These are phyloP conservation scores for Chloroclysta siterata DNA, from an alignment of 2,888 invertebrate species.

Conservation along the genomic window DNA sequence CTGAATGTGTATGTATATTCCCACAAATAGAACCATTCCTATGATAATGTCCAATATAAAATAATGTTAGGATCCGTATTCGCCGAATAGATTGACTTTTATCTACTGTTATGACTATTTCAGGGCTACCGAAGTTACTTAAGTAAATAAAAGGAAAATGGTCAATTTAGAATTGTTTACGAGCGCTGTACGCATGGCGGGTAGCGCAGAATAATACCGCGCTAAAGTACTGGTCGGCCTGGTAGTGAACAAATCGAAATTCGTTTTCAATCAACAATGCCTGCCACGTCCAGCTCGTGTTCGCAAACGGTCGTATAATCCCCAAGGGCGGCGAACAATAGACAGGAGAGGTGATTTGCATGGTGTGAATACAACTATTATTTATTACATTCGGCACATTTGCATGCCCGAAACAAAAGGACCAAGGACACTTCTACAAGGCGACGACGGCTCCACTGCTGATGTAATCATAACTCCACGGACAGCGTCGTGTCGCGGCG, in stretches of 20 bases:
- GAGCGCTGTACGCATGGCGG: slow-evolving; percentile 50
- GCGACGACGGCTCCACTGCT: slow-evolving; percentile 60
- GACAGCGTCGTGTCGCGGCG: slow-evolving; percentile 33
- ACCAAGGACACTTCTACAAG: slow-evolving; percentile 59
- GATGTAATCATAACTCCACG: slow-evolving; percentile 71
- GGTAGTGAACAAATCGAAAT: slow-evolving; percentile 67
- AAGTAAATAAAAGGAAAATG: slow-evolving; percentile 26
- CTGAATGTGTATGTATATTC: slow-evolving; percentile 45
- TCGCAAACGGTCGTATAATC: slow-evolving; percentile 64
- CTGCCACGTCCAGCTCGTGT: slow-evolving; percentile 59
- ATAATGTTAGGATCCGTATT: slow-evolving; percentile 41
- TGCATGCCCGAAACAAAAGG: slow-evolving; percentile 73
- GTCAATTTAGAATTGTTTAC: slow-evolving; percentile 52
- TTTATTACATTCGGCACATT: slow-evolving; percentile 73
- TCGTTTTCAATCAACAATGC: slow-evolving; percentile 71
- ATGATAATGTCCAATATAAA: slow-evolving; percentile 51
- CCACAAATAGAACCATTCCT: slow-evolving; percentile 52
- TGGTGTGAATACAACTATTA: slow-evolving; percentile 61
- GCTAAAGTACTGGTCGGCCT: slow-evolving; percentile 16
- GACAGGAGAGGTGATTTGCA: slow-evolving; percentile 77
- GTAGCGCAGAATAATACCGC: slow-evolving; percentile 9
- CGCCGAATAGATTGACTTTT: slow-evolving; percentile 52
- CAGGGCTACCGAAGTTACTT: slow-evolving; percentile 36
- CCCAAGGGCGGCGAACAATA: slow-evolving; percentile 79
- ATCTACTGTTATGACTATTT: slow-evolving; percentile 52